phyloP scores from a whole-genome alignment of 2,888 invertebrate genomes.

The Cataglyphis albicans region DNA sequence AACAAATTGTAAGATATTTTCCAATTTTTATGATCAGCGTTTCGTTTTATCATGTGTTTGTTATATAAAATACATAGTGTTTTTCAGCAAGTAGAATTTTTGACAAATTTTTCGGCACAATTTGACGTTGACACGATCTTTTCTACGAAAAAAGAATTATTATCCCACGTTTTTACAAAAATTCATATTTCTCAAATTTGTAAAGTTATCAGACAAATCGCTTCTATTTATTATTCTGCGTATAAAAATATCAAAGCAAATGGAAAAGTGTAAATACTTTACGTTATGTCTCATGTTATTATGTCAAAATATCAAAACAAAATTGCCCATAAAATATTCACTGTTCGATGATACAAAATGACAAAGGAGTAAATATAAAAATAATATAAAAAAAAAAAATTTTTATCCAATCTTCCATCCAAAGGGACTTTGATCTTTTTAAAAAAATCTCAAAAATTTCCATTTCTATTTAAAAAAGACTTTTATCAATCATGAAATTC shows the following conservation, averaged over 20 bases:
- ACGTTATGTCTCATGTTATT: not conserved
- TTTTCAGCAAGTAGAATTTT: not conserved
- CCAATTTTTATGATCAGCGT: slow-evolving; percentile 1
- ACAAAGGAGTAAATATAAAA: not conserved
- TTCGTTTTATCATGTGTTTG: not conserved
- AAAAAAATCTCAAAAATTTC: not conserved
- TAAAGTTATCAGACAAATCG: not conserved
- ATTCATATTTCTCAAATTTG: not conserved
- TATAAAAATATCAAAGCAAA: not conserved
- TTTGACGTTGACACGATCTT: not conserved
- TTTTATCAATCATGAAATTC: not conserved
- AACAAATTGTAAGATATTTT: slow-evolving; percentile 15
- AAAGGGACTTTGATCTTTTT: not conserved
- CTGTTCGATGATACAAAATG: not conserved
- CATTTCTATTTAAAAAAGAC: not conserved
- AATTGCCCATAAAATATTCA: slow-evolving; percentile 19
- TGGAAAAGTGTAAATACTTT: slow-evolving; percentile 2
- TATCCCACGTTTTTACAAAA: not conserved
- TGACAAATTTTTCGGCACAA: not conserved
- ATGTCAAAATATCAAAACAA: slow-evolving; percentile 6
- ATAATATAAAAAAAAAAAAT: not conserved
- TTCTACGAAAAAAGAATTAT: not conserved
- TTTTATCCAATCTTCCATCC: not conserved
- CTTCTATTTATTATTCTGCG: not conserved
- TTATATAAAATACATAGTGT: not conserved